phyloP scores from a whole-genome alignment of 2,113 vertebrate species.

The Poeciliopsis turrubarensis region DNA sequence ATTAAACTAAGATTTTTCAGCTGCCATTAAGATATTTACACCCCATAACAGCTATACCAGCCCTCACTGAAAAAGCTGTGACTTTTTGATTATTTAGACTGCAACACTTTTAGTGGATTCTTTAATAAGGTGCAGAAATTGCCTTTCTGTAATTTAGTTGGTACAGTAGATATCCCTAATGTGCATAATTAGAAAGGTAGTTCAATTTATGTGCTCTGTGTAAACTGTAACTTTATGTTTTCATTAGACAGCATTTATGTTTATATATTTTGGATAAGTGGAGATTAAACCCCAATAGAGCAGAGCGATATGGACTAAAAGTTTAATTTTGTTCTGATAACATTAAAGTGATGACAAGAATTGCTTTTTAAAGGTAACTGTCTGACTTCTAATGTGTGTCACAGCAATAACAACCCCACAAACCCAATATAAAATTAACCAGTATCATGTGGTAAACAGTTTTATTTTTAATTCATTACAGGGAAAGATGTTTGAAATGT shows the following conservation, averaged over 20 bases:
- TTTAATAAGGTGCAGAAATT: conserved; percentile 16
- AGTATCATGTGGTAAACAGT: neutral
- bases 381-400: too few relatives aligned
- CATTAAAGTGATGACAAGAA: too few relatives aligned
- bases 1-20: too few relatives aligned
- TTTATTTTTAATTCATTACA: conserved; percentile 36
- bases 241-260: conserved; percentile 6
- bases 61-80: too few relatives aligned
- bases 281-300: neutral
- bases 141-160: conserved; percentile 27
- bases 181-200: conserved; percentile 16
- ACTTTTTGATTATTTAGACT: conserved; percentile 5
- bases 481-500: conserved; percentile 45
- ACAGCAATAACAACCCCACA: too few relatives aligned
- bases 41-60: too few relatives aligned
- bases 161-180: conserved; percentile 25
- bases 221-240: conserved; percentile 19
- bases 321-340: too few relatives aligned
- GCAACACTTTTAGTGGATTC: conserved; percentile 9
- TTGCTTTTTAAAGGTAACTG: too few relatives aligned
- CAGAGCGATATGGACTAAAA: too few relatives aligned
- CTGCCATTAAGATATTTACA: too few relatives aligned
- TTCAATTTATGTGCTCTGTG: conserved; percentile 6
- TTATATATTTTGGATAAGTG: neutral
- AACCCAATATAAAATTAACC: conserved; percentile 14